phyloP scores from a whole-genome alignment of 2,113 vertebrate genomes.

The Carassius gibelio region DNA sequence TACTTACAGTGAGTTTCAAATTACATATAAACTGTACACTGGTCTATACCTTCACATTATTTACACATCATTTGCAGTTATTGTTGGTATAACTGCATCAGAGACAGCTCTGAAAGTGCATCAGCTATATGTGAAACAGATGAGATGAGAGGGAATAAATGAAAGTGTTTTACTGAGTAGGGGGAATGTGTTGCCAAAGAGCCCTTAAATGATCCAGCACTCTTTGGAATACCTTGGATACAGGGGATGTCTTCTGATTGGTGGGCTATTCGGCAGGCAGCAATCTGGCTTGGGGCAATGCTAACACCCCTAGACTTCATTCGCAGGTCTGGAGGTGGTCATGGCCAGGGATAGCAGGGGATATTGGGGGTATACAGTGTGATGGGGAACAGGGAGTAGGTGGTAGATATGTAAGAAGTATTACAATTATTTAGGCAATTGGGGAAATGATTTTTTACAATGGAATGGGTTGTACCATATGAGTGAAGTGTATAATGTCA shows the following conservation, averaged over 20 bases:
- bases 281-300: constrained; percentile 73
- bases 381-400: background rate
- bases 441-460: background rate
- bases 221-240: constrained; percentile 57
- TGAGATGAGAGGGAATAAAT: constrained; percentile 18
- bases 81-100: constrained; percentile 37
- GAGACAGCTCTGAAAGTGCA: background rate
- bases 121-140: background rate
- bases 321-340: constrained; percentile 76
- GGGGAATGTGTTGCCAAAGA: constrained; percentile 28
- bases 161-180: background rate
- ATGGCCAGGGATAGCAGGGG: background rate
- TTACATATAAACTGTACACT: background rate
- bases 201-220: constrained; percentile 19
- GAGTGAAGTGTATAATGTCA: background rate
- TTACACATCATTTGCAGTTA: background rate
- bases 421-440: background rate
- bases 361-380: background rate
- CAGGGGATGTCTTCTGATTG: constrained; percentile 69
- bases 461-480: constrained; percentile 33
- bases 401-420: background rate
- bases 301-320: constrained; percentile 73
- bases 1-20: background rate
- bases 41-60: background rate
- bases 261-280: constrained; percentile 75